Percentiles rank a stretch among this genome's conserved stretches.
These are phyloP conservation scores for Myanophis thanlyinensis DNA, from an alignment of 2,113 vertebrate genomes.

Conservation along the genomic window DNA sequence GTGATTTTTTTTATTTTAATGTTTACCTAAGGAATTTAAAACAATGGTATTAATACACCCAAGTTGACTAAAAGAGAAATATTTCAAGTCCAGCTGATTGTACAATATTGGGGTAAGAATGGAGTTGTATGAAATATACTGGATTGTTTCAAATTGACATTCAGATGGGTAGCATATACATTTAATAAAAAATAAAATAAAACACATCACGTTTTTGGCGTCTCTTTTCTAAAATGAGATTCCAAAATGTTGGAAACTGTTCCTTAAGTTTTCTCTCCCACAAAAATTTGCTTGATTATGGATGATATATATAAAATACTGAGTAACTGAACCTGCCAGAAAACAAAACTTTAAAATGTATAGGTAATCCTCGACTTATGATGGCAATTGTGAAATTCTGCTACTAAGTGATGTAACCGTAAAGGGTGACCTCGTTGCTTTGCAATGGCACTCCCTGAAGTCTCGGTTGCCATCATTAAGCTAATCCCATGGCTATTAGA, in stretches of 20 bases:
- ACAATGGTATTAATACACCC: background rate
- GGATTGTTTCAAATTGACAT: background rate
- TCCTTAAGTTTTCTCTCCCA: background rate
- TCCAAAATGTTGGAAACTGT: background rate
- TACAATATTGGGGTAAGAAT: background rate
- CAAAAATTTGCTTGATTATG: background rate
- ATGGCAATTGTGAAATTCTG: background rate
- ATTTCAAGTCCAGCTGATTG: background rate
- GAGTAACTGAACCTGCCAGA: background rate
- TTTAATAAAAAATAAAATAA: background rate
- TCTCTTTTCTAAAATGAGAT: background rate
- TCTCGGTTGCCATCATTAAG: background rate
- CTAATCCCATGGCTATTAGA: background rate
- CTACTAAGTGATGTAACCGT: background rate
- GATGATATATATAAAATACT: background rate
- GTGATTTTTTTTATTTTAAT: constrained; percentile 39
- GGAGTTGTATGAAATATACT: background rate
- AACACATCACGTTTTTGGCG: background rate
- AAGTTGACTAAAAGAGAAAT: background rate
- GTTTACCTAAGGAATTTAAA: background rate
- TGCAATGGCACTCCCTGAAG: background rate
- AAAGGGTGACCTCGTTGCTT: background rate
- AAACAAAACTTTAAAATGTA: background rate
- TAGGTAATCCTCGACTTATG: background rate
- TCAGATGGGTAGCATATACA: background rate